Evolutionary conservation across 2,797 vertebrate genomes (phyloP), one percentile per base, ranked within the genome.

Genomic region (Alcedo quadribrachys): DNA sequence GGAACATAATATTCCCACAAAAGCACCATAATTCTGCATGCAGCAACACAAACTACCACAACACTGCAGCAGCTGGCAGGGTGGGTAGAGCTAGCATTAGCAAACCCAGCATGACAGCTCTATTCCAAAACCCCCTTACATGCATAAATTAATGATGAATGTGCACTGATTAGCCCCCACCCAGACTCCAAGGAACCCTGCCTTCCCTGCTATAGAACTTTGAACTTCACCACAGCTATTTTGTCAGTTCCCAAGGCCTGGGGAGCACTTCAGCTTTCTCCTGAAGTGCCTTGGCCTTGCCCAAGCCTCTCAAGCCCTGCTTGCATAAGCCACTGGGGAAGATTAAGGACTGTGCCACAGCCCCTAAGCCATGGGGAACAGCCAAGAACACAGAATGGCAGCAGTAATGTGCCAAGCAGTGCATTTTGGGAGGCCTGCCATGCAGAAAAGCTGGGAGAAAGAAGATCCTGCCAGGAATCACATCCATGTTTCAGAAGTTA

Each of bases 21-120:
- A 97, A 97, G 95, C 93, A 90, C 92, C 89, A 73, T 95, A 95
- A 97, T 96, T 97, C 94, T 94, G 93, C 92, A 93, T 90, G 93
- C 88, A 92, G 90, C 90, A 94, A 94, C 80, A 95, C 86, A 95
- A 95, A 95, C 92, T 96, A 90, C 92, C 87, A 87, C 32, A 18
- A 91, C 87, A 67, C 16, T 50, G 75, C 81, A 82, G 90, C 93
- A 95, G 94, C 91, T 94, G 95, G 91, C 93, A 86, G 91, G 46
- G 81, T 83, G 71, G 90, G 51, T 65, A 51, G 84, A 85, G 83
- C 63, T 94, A 82, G 86, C 86, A 83, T 93, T 90, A 81, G 88
- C 88, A 60, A 87, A 94, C 86, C 90, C 90, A 88, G 82, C 89
- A 78, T 28, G 66, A 85, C 83, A 85, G 46, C 50, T 84, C 67